phyloP scores from a whole-genome alignment of 2,797 vertebrate species.

The Sorex maritimensis region DNA sequence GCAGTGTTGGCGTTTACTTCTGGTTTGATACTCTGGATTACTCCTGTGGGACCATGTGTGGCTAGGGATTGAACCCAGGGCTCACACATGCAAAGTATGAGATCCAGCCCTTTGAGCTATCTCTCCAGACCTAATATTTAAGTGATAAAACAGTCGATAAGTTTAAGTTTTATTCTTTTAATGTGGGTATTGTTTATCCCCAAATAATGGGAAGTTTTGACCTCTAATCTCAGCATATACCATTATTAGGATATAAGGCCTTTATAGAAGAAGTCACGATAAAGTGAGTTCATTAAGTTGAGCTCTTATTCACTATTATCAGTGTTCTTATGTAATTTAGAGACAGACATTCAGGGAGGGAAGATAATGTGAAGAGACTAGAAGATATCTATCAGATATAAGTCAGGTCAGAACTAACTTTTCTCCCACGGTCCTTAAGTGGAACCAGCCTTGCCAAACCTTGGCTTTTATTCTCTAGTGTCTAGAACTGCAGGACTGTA shows the following conservation, averaged over 20 bases:
- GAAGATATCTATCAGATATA: neutral
- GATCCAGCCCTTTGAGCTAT: no score
- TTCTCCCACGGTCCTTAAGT: neutral
- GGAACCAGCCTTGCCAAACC: neutral
- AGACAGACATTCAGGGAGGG: neutral
- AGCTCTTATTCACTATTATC: neutral
- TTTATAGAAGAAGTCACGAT: conserved; percentile 13
- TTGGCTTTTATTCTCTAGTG: neutral
- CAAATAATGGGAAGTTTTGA: neutral
- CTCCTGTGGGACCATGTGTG: no score
- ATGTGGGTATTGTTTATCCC: no score
- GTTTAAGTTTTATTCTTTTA: no score
- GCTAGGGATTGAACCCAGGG: no score
- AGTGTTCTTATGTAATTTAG: conserved; percentile 4
- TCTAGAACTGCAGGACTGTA: neutral
- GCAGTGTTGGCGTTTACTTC: no score
- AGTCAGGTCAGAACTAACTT: neutral
- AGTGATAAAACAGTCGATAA: no score
- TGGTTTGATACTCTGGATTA: no score
- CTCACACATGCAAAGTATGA: no score
- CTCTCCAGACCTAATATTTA: no score
- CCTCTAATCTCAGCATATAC: no score
- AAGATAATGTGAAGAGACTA: neutral
- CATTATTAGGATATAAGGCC: neutral
- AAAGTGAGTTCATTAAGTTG: neutral